Base-by-base conservation (phyloP, 2,797 vertebrate genomes). In the Philypnodon macrostomus region DNA sequence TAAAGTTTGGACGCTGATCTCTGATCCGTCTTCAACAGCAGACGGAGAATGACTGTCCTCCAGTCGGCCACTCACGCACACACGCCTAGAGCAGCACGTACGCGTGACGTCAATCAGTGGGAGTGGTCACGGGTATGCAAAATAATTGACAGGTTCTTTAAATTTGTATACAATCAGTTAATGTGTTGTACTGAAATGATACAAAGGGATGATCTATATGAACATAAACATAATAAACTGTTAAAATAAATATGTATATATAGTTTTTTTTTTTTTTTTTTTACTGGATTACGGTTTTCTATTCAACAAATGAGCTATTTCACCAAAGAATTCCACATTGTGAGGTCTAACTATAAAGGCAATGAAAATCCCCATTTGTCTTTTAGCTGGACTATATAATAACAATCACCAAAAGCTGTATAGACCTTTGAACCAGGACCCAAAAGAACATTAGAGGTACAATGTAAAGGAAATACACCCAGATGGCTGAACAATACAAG, bases 381-480 rank as follows among this genome's bases (percentile, higher is more conserved):
- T 23, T 49, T 7, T 10, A 45, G 24, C 1, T 23, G 2, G 12
- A 46, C 18, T 9, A 15, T 42, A 19, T 18, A 70, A 19, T 18
- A 70, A 67, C 66, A 80, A 75, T 71, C 19, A 71, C 41, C 27
- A 46, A 75, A 69, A 31, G 32, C n/a, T n/a, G n/a, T n/a, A n/a
- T n/a, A n/a, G n/a, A n/a, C 41, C 53, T 81, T 79, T 76, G 63
- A 79, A 73, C 24, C n/a, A 7, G 17, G 48, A 47, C 16, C 53
- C 53, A 55, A 46, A 26, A 48, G 55, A 57, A 63, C 7, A 40
- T 38, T 2, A 44, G 26, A 14, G 14, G 33, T 31, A 83, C 70
- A 85, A 84, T 80, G 67, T 42, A 39, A 34, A 83, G 80, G 79
- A 84, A 84, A 74, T 44, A 57, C 62, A 58, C 68, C 60, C 52